Percentiles rank a stretch among this genome's conserved stretches.
phyloP scores from a whole-genome alignment of 2,113 vertebrate genomes.

The Prunella himalayana region DNA sequence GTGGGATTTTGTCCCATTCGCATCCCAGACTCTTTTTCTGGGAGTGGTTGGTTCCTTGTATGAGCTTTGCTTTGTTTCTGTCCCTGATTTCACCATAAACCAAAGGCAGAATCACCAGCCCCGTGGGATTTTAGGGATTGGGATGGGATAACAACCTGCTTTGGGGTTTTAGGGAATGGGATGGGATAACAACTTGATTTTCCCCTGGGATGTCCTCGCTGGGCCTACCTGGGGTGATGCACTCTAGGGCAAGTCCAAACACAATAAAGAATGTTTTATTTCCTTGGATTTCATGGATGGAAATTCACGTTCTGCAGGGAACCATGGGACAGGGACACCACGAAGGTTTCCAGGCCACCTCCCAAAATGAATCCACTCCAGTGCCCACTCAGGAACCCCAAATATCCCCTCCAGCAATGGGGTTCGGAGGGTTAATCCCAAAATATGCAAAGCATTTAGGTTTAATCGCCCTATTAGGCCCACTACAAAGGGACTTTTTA shows the following conservation, averaged over 20 bases:
- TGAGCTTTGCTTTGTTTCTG: neutral
- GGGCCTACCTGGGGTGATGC: neutral
- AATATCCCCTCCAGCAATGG: neutral
- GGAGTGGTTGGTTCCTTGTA: accelerated
- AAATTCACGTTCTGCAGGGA: neutral
- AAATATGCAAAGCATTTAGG: constrained; percentile 58
- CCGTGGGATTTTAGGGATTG: accelerated
- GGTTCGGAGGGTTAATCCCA: constrained; percentile 42
- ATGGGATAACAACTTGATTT: neutral
- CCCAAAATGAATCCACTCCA: neutral
- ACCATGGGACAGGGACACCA: accelerated
- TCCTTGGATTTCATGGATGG: neutral
- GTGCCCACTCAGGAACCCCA: neutral
- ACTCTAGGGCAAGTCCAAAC: neutral
- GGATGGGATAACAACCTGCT: too few relatives aligned
- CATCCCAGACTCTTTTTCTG: neutral
- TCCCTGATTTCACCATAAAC: neutral
- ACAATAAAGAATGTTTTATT: accelerated
- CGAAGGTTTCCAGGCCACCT: accelerated
- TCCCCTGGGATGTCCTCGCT: neutral
- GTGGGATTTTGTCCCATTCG: accelerated
- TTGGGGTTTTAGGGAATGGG: too few relatives aligned
- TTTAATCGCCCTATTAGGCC: constrained; percentile 28
- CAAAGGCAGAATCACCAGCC: accelerated
- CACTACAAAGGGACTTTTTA: constrained; percentile 56